Base-by-base conservation (phyloP, 2,888 invertebrate genomes). In the Dorcus parallelipipedus region DNA sequence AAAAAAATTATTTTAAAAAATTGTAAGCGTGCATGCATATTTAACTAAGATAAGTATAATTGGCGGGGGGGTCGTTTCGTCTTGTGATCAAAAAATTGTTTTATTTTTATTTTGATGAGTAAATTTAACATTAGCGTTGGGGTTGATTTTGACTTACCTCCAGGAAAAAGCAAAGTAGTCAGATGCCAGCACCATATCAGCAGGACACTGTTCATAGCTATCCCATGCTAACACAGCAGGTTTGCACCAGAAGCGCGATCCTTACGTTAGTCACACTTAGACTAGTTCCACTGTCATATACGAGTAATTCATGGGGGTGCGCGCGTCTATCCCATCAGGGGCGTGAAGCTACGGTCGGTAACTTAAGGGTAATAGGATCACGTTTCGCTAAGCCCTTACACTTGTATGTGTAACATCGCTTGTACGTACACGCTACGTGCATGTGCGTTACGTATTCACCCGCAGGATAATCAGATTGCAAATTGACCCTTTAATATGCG, bases 121-220 rank as follows among this genome's bases (percentile, higher is more conserved):
- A 9, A 2, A 8, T 42, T 42, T 42, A 7, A 45, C 9, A 4
- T 8, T 10, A 45, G 9, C 14, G 23, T 45, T 10, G 23, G 9
- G 14, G 23, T 14, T 9, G 2, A 20, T 17, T 4, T n/a, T 9
- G 20, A 45, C 45, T 45, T 45, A 45, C 45, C 45, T 45, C 20
- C 45, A 45, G 23, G 45, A 20, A 45, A 45, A 45, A 45, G 20
- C 45, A 20, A 33, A 33, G 26, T 33, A 33, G 26, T 33, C 26
- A 33, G 26, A 45, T 45, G 17, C 17, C 20, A 45, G 23, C 45
- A 45, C 45, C 45, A 45, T 45, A 45, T 9, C 14, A 45, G 9
- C 45, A 45, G 17, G 23, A 45, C 45, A 45, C 45, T 20, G 45
- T 45, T 45, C 45, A 45, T 45, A 45, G 45, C 14, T 45, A 45